A percentile compares a stretch with the other conserved stretches of the same genome.
These are phyloP conservation scores for Chromis chromis DNA, from an alignment of 2,797 vertebrate genomes.

Conservation along the genomic window DNA sequence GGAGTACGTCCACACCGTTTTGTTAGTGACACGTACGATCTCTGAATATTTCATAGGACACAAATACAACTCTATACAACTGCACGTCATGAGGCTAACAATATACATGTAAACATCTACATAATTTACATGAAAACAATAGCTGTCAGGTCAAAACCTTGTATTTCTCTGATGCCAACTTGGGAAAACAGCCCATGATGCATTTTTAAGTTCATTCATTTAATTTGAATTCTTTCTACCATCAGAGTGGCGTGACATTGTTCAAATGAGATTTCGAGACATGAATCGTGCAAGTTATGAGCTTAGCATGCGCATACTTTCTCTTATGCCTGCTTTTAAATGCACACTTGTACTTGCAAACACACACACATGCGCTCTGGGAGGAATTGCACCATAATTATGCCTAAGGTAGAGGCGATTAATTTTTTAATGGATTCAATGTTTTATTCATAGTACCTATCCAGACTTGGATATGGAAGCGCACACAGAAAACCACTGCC, in stretches of 20 bases:
- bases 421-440: constrained; percentile 86
- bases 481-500: constrained; percentile 54
- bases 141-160: background rate
- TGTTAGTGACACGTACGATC: constrained; percentile 63
- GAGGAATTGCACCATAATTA: constrained; percentile 81
- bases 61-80: constrained; percentile 53
- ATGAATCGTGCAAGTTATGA: constrained; percentile 31
- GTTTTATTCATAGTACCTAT: constrained; percentile 85
- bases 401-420: constrained; percentile 82
- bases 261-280: constrained; percentile 17
- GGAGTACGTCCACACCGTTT: constrained; percentile 56
- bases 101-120: constrained; percentile 32
- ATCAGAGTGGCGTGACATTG: background rate
- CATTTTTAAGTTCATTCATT: background rate
- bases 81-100: constrained; percentile 29
- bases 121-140: constrained; percentile 48
- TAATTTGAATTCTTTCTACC: background rate
- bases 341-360: constrained; percentile 32
- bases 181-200: background rate
- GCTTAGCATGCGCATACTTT: constrained; percentile 27
- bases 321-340: constrained; percentile 28
- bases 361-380: constrained; percentile 43
- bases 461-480: constrained; percentile 72
- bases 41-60: constrained; percentile 80
- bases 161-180: constrained; percentile 30